Percentiles rank a stretch among this genome's conserved stretches.
These are phyloP conservation scores for Rhinichthys osculus DNA, from an alignment of 2,797 vertebrate genomes.

Conservation along the genomic window DNA sequence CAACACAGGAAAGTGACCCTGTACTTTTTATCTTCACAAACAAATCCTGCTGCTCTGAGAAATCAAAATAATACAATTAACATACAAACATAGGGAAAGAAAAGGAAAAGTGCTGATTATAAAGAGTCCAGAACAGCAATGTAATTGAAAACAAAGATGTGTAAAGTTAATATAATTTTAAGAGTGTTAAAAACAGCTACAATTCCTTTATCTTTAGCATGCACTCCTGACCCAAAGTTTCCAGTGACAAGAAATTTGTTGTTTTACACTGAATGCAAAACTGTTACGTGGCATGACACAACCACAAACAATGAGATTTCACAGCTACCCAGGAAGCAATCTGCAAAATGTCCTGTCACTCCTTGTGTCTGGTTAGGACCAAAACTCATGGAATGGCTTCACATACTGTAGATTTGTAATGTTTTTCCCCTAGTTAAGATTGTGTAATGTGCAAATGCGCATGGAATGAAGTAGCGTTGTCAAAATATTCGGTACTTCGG, in stretches of 20 bases:
- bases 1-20: neutral
- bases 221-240: neutral
- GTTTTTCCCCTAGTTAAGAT: too few relatives aligned
- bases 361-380: neutral
- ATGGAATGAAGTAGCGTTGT: neutral
- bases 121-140: neutral
- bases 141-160: neutral
- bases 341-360: neutral
- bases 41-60: neutral
- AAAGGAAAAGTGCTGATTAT: neutral
- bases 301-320: neutral
- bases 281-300: neutral
- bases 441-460: neutral
- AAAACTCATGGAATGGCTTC: neutral
- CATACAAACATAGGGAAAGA: neutral
- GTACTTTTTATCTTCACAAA: neutral
- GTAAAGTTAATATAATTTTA: neutral
- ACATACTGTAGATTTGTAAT: neutral
- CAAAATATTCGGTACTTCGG: too few relatives aligned
- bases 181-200: neutral
- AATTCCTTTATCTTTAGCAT: neutral
- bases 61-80: neutral
- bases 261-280: neutral
- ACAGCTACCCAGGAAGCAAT: neutral
- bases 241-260: neutral